Evolutionary conservation across 2,797 vertebrate genomes (phyloP).

Genomic region (Sorex maritimensis): DNA sequence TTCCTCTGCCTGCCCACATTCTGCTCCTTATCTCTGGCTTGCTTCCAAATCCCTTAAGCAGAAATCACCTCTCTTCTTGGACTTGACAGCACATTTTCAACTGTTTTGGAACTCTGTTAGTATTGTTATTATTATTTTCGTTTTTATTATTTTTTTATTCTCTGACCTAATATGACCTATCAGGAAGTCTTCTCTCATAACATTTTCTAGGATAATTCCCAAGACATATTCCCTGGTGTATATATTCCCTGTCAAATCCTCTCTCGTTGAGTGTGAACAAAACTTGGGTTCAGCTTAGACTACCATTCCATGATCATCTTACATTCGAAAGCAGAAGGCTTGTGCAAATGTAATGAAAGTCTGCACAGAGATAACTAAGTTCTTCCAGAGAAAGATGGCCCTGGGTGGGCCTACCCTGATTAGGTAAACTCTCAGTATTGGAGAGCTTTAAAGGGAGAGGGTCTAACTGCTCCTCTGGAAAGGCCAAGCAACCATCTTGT

Average conservation of each 20-base stretch:
- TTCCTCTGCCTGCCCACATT: not conserved
- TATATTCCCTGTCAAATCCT: fast-evolving
- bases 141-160: too few species aligned
- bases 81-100: not conserved
- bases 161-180: not conserved
- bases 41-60: not conserved
- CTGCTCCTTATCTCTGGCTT: not conserved
- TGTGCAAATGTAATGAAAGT: not conserved
- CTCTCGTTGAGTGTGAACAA: not conserved
- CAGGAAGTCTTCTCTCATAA: not conserved
- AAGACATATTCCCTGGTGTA: not conserved
- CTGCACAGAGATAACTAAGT: not conserved
- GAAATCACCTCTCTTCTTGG: not conserved
- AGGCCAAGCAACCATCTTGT: not conserved
- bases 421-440: not conserved
- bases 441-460: not conserved
- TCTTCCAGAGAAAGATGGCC: not conserved
- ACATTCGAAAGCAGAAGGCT: not conserved
- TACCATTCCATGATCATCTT: not conserved
- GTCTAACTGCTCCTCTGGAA: not conserved
- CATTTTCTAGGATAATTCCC: not conserved
- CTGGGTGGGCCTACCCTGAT: not conserved
- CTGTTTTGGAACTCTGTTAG: not conserved
- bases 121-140: too few species aligned
- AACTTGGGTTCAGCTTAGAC: not conserved